Evolutionary conservation across 2,797 vertebrate genomes (phyloP).

Genomic region (Scomberomorus guttatus): DNA sequence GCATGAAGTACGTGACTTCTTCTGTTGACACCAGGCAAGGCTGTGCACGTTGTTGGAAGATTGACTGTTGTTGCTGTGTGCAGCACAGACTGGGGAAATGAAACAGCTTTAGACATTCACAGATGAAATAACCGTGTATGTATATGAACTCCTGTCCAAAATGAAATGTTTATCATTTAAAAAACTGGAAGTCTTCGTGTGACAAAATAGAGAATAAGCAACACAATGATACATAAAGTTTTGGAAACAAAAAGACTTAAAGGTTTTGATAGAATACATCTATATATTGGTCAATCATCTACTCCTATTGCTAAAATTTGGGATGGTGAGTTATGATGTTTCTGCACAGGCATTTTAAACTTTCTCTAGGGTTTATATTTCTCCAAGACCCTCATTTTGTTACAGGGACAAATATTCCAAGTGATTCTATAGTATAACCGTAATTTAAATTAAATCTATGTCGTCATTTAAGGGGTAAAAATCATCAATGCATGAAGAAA

Average conservation of each 20-base stretch:
- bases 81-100: conserved; percentile 25
- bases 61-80: conserved; percentile 38
- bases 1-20: conserved; percentile 68
- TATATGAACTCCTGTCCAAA: conserved; percentile 19
- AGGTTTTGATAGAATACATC: not conserved
- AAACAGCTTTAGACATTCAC: conserved; percentile 34
- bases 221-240: not conserved
- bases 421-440: not conserved
- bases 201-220: not conserved
- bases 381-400: not conserved
- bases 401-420: not conserved
- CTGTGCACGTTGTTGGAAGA: conserved; percentile 37
- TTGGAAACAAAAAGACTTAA: not conserved
- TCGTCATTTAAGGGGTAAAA: not conserved
- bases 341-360: not conserved
- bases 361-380: not conserved
- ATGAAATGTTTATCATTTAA: not conserved
- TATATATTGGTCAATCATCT: not conserved
- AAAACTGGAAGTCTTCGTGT: not conserved
- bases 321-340: not conserved
- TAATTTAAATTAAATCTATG: not conserved
- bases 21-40: conserved; percentile 57
- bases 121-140: conserved; percentile 16
- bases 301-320: not conserved
- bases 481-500: not conserved